Base-by-base conservation (phyloP, 2,797 vertebrate species). In the Tadarida brasiliensis region DNA sequence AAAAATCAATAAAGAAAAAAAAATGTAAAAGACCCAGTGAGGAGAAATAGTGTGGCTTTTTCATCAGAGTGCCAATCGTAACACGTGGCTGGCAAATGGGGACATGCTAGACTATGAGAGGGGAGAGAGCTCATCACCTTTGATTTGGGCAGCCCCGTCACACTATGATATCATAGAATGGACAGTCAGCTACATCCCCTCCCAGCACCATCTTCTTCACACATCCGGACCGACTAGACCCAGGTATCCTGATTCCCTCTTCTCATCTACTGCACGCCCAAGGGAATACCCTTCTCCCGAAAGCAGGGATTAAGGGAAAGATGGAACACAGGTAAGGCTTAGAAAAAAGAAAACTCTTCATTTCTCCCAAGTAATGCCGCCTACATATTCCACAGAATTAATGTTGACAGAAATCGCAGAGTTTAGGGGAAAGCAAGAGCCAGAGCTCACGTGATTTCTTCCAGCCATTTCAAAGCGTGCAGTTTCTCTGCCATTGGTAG, bases 401-500 rank as follows among this genome's bases (percentile, higher is more conserved):
- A 88, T 90, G 81, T 94, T 90, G 89, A 97, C 96, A 95, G 92
- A 95, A 97, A 91, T 93, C 83, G 68, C 74, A 65, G 92, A 94
- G 68, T 96, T 91, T 93, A 86, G 85, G 96, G 74, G 30, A 88
- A 93, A 96, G 89, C 71, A 70, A 71, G 65, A 57, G 9, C 65
- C 81, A 83, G 84, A 16, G 11, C 30, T 30, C 95, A 86, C 2
- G 3, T 92, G 96, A 90, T 94, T 93, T 90, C 96, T 95, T 82
- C 95, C 97, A 97, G 95, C 90, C 90, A 94, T 97, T 92, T 96
- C 93, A 51, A 84, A 96, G 94, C 65, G 82, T 0, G 1, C 87
- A 5, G 35, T 96, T 96, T 96, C 89, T 90, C 91, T 96, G 94
- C 97, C 93, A 88, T 93, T 96, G 96, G 96, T 97, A 96, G 80